Evolutionary conservation across 2,888 invertebrate genomes (phyloP).

Genomic region (Acanthosepion pharaonis): DNA sequence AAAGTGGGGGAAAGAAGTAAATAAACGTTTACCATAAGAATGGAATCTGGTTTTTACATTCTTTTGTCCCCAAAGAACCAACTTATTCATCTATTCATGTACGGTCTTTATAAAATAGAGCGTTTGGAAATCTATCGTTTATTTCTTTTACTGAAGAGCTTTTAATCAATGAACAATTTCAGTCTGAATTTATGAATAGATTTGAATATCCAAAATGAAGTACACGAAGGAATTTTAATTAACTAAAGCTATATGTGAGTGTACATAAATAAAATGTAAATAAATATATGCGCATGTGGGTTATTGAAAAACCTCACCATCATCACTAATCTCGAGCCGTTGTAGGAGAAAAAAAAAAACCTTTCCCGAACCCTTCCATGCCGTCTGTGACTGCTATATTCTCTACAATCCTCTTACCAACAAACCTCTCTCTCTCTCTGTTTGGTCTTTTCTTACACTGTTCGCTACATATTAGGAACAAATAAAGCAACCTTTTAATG

Average conservation of each 20-base stretch:
- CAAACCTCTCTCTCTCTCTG: too few relatives aligned
- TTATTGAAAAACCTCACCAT: background rate
- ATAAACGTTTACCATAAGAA: background rate
- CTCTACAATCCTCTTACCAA: too few relatives aligned
- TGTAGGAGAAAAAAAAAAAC: too few relatives aligned
- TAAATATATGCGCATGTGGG: background rate
- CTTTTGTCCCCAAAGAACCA: background rate
- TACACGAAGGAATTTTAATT: background rate
- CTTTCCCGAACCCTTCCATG: too few relatives aligned
- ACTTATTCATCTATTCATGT: background rate
- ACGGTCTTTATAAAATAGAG: background rate
- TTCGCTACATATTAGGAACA: too few relatives aligned
- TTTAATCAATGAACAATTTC: background rate
- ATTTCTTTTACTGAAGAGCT: background rate
- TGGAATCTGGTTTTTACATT: background rate
- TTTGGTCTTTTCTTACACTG: too few relatives aligned
- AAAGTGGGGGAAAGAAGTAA: background rate
- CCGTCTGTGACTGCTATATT: too few relatives aligned
- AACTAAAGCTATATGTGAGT: background rate
- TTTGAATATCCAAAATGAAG: background rate
- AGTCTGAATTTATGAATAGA: background rate
- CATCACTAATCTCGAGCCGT: too few relatives aligned
- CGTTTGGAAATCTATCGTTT: background rate
- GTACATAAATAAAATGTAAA: background rate
- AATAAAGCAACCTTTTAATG: too few relatives aligned